These are phyloP conservation scores for Drosophila bipectinata DNA, from an alignment of 1,140 invertebrate genomes.

Conservation along the genomic window DNA sequence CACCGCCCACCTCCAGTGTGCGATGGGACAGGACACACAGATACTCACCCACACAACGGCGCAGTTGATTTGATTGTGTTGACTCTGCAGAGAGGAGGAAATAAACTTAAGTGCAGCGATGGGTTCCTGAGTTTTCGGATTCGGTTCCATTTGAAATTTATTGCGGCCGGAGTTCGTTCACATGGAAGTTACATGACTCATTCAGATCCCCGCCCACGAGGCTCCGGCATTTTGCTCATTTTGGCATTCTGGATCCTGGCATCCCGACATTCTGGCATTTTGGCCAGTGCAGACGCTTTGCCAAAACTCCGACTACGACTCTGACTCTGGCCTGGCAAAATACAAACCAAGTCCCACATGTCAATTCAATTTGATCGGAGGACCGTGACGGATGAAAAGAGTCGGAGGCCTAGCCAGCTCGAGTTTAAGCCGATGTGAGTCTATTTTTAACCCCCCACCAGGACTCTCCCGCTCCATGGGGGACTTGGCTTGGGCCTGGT, in stretches of 20 bases:
- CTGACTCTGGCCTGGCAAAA: constrained; percentile 27
- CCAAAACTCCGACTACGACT: constrained; percentile 20
- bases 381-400: constrained; percentile 36
- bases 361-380: constrained; percentile 71
- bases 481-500: not conserved
- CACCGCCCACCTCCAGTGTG: not conserved
- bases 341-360: constrained; percentile 67
- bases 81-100: constrained; percentile 52
- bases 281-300: constrained; percentile 15
- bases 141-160: constrained; percentile 74
- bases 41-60: constrained; percentile 23
- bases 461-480: constrained; percentile 17
- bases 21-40: constrained; percentile 28
- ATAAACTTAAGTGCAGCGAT: constrained; percentile 63
- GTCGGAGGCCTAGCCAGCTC: constrained; percentile 20
- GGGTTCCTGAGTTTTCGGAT: constrained; percentile 43
- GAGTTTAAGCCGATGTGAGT: constrained; percentile 8
- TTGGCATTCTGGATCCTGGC: constrained; percentile 15
- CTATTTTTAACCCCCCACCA: constrained; percentile 22
- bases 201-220: constrained; percentile 34
- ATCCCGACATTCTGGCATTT: constrained; percentile 36
- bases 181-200: constrained; percentile 75
- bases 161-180: constrained; percentile 77
- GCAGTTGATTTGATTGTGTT: constrained; percentile 58
- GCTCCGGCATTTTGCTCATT: constrained; percentile 43